Conservation (phyloP, 2,888 invertebrate genomes). For the Tortrix viridana region DNA sequence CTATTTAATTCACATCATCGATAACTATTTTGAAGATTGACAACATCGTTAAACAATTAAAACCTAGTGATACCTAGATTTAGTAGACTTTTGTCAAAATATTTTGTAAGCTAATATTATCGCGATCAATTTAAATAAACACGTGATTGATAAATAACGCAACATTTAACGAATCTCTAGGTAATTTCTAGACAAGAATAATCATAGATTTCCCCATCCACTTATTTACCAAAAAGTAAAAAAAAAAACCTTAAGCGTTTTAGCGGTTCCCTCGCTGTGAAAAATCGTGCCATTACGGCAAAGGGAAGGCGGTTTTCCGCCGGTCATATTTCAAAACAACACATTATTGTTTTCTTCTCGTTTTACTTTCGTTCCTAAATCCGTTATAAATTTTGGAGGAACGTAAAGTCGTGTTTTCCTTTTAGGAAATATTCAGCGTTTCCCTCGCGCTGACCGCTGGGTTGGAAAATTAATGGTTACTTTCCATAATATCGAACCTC, state of each 20-base stretch:
- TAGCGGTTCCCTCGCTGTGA: constrained; percentile 72
- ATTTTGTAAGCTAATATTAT: too few species aligned
- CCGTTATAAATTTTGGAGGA: constrained; percentile 68
- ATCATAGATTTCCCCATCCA: background rate
- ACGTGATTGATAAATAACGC: too few species aligned
- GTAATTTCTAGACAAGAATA: background rate
- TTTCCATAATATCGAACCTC: constrained; percentile 20
- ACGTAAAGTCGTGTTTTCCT: constrained; percentile 54
- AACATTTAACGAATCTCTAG: background rate
- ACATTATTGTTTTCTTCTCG: constrained; percentile 78
- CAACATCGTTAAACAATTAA: too few species aligned
- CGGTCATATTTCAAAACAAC: constrained; percentile 79
- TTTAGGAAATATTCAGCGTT: constrained; percentile 47
- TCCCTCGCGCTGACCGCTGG: constrained; percentile 28
- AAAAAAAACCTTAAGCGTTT: constrained; percentile 65
- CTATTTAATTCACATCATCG: too few species aligned
- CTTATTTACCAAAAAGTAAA: constrained; percentile 34
- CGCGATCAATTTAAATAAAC: too few species aligned
- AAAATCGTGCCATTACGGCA: constrained; percentile 75
- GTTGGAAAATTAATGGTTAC: constrained; percentile 31
- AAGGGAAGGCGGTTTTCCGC: constrained; percentile 59
- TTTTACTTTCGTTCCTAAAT: constrained; percentile 70
- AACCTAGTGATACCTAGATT: too few species aligned
- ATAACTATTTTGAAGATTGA: too few species aligned
- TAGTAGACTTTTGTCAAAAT: too few species aligned